Evolutionary conservation across 2,113 vertebrate genomes (phyloP), one percentile per base, ranked within the genome.

Genomic region (Anoura caudifer): DNA sequence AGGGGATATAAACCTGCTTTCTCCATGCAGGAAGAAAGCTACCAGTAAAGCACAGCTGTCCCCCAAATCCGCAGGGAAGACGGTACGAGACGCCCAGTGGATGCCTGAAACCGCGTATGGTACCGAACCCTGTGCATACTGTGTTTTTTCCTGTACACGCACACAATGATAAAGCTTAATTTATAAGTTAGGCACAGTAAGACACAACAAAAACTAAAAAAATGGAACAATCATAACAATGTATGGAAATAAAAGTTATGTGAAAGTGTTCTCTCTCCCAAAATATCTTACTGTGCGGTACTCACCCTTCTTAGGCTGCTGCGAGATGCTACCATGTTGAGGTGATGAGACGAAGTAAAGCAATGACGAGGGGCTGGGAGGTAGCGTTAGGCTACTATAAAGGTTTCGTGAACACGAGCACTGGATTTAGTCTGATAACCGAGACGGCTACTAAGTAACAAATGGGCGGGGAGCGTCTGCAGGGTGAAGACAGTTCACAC

Each of bases 401-500:
- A 38, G 7, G 14, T 56, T 26, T 3, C 77, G 5, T 16, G 52
- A 11, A 26, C 77, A 5, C 77, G 20, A 56, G 50, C 22, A 26
- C 7, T 2, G 0, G 20, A 75, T 4, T 9, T 1, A 14, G 7
- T 12, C 54, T 2, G 80, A 13, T 1, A 0, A 4, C 28, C 56
- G 45, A 33, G 26, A 31, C 9, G 38, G 56, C 38, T 19, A 28
- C 28, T 9, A 11, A 17, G 52, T 10, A 26, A 56, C 52, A 28
- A 38, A 1, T 2, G 1, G 1, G 7, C 2, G 77, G 2, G 3
- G n/a, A 11, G 7, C 1, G 52, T 7, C 56, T 61, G 7, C 54
- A 1, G 54, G 0, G n/a, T 5, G 52, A 38, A 16, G 77, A 16
- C 13, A 7, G 7, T 31, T 31, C 56, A 6, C 56, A 6, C 16